Percentiles rank a stretch among this genome's conserved stretches.
These are phyloP conservation scores for Pantala flavescens DNA, from an alignment of 1,140 invertebrate species.

Conservation along the genomic window DNA sequence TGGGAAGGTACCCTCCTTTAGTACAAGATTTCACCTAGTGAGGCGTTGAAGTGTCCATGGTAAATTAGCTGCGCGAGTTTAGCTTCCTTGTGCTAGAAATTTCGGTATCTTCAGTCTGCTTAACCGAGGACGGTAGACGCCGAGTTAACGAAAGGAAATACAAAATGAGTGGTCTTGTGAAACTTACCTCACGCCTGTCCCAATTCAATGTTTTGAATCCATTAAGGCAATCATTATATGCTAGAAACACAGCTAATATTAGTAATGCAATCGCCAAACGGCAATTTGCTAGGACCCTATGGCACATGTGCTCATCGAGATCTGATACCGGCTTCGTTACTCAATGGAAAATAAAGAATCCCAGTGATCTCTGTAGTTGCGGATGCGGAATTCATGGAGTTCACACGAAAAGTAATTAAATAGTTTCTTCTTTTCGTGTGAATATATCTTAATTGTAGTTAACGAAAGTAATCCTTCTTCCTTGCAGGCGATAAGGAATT, in stretches of 20 bases:
- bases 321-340: slow-evolving; percentile 28
- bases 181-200: slow-evolving; percentile 42
- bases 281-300: slow-evolving; percentile 52
- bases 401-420: slow-evolving; percentile 57
- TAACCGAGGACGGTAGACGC: background rate
- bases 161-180: slow-evolving; percentile 58
- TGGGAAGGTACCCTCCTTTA: too few relatives aligned
- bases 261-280: slow-evolving; percentile 39
- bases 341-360: slow-evolving; percentile 31
- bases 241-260: slow-evolving; percentile 35
- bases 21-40: too few relatives aligned
- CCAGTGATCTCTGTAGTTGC: slow-evolving; percentile 45
- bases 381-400: slow-evolving; percentile 43
- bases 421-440: slow-evolving; percentile 20
- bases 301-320: slow-evolving; percentile 50
- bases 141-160: background rate
- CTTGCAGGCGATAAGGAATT: slow-evolving; percentile 70
- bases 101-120: too few relatives aligned
- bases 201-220: slow-evolving; percentile 20
- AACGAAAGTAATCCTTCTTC: slow-evolving; percentile 16
- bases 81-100: too few relatives aligned
- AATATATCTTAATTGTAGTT: slow-evolving; percentile 18
- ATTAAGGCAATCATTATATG: slow-evolving; percentile 31
- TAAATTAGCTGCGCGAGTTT: too few relatives aligned
- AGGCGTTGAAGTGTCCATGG: too few relatives aligned